A percentile compares a stretch with the other conserved stretches of the same genome.
Evolutionary conservation across 1,140 invertebrate genomes (phyloP).

Genomic region (Hyphantria cunea): DNA sequence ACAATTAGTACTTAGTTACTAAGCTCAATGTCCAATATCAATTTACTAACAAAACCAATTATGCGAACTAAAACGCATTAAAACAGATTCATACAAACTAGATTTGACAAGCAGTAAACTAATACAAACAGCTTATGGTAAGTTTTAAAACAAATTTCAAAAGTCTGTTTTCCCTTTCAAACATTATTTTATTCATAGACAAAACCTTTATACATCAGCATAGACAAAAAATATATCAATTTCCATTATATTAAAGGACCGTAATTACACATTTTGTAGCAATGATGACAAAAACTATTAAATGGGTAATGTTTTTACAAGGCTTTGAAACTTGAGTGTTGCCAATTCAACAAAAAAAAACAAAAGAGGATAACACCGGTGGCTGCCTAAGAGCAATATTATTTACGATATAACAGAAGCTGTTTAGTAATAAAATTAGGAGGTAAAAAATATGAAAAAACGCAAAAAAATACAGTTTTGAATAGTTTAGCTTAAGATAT

Average conservation of each 20-base stretch:
- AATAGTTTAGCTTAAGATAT: conserved; percentile 38
- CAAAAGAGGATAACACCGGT: conserved; percentile 68
- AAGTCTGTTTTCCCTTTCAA: too few relatives aligned
- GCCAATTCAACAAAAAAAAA: conserved; percentile 47
- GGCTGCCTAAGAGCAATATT: conserved; percentile 55
- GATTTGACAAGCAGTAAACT: too few relatives aligned
- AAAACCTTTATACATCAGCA: too few relatives aligned
- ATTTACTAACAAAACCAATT: too few relatives aligned
- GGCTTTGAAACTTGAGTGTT: conserved; percentile 29
- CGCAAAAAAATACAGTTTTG: conserved; percentile 35
- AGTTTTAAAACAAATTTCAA: too few relatives aligned
- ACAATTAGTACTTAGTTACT: too few relatives aligned
- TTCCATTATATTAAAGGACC: conserved; percentile 3
- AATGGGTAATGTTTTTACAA: conserved; percentile 50
- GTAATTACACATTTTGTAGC: conserved; percentile 9
- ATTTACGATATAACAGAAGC: conserved; percentile 69
- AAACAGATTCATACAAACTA: too few relatives aligned
- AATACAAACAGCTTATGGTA: too few relatives aligned
- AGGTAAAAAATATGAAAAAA: conserved; percentile 22
- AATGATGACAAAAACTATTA: conserved; percentile 35
- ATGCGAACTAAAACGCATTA: too few relatives aligned
- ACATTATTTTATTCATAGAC: too few relatives aligned
- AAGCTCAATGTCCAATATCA: too few relatives aligned
- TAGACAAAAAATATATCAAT: neutral
- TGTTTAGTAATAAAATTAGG: conserved; percentile 43